These are phyloP conservation scores for Aptenodytes patagonicus DNA, from an alignment of 2,113 vertebrate species.

Conservation along the genomic window DNA sequence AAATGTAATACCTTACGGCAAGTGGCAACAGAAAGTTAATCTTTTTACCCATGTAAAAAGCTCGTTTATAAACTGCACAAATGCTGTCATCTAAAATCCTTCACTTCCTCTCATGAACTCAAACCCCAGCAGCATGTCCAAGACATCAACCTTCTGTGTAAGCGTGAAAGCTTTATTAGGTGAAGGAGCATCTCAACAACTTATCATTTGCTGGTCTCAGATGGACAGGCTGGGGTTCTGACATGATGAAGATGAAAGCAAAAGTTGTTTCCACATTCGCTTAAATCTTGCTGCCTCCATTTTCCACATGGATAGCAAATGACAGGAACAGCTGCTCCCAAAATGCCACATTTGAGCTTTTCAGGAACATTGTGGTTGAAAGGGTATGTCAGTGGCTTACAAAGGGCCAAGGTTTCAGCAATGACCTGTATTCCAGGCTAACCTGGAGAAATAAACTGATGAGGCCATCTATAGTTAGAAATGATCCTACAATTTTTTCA, in stretches of 20 bases:
- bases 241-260: neutral
- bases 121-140: neutral
- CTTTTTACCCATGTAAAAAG: neutral
- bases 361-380: neutral
- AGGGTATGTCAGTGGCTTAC: neutral
- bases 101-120: neutral
- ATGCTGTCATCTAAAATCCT: neutral
- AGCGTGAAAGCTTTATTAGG: neutral
- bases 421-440: neutral
- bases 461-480: neutral
- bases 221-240: neutral
- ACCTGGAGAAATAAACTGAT: neutral
- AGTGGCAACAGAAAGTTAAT: neutral
- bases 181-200: neutral
- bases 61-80: slow-evolving; percentile 1
- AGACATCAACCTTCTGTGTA: neutral
- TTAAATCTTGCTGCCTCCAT: neutral
- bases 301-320: neutral
- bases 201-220: neutral
- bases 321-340: neutral
- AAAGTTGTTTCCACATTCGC: neutral
- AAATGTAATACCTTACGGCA: neutral
- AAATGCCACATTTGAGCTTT: neutral
- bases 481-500: neutral
- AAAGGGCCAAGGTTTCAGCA: neutral